These are phyloP conservation scores for Xerus inauris DNA, from an alignment of 2,113 vertebrate genomes.

Conservation along the genomic window DNA sequence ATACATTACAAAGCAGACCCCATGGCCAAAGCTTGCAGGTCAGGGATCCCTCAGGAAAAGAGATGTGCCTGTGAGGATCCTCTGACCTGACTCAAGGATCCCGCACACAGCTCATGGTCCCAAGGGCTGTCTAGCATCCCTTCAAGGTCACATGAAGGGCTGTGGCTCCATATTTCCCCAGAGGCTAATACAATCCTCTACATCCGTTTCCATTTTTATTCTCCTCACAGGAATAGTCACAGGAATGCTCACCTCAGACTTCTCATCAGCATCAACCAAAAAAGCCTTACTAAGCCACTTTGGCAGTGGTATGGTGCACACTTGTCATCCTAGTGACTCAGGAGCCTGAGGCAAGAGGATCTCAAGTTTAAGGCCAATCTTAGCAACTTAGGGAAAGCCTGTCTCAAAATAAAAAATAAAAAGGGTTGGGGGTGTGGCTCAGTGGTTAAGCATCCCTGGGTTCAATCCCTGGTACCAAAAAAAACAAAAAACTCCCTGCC, in stretches of 20 bases:
- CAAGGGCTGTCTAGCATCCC: neutral
- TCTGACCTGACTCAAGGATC: neutral
- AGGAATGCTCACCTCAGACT: neutral
- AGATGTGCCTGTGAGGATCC: neutral
- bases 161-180: neutral
- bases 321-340: too few relatives aligned
- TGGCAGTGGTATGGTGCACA: too few relatives aligned
- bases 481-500: neutral
- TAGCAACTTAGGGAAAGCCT: too few relatives aligned
- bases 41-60: neutral
- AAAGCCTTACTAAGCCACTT: neutral
- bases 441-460: too few relatives aligned
- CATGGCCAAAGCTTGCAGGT: neutral
- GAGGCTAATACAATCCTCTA: neutral
- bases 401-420: too few relatives aligned
- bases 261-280: neutral
- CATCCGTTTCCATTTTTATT: neutral
- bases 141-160: neutral
- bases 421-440: too few relatives aligned
- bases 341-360: too few relatives aligned
- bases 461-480: too few relatives aligned
- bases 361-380: too few relatives aligned
- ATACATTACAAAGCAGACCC: neutral
- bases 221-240: neutral
- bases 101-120: too few relatives aligned